Evolutionary conservation across 2,888 invertebrate species (phyloP), one percentile per base, ranked within the genome.

Genomic region (Tridacna gigas): DNA sequence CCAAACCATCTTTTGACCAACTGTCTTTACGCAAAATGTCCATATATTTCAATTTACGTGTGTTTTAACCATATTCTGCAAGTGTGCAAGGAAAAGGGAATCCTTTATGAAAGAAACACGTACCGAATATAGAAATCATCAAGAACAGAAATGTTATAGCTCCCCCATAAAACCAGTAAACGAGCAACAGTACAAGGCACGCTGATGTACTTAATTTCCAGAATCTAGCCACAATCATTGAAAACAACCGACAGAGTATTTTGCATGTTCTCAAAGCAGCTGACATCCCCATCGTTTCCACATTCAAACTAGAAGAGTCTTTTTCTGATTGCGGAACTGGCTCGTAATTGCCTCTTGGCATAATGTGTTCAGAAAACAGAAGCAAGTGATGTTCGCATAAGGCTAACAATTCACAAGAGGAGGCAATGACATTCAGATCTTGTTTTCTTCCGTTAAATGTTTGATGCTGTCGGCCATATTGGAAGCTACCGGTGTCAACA

Each of bases 141-240:
- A 98, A 96, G 78, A 97, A 96, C 60, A 96, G 94, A 88, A 97
- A 96, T 25, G 97, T 97, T 89, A 97, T 95, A 81, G 97, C 93
- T 91, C 97, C 97, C 78, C 98, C 98, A 95, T 97, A 97, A 90
- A 97, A 96, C 96, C 97, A 98, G 95, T 97, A 98, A 69, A 97
- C 95, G 88, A 98, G 94, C 91, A 97, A 96, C 94, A 97, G 97
- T 77, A 97, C 96, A 88, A 97, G 95, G 18, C 90, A 83, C 80
- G 97, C 97, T 81, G 97, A 96, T 60, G 97, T 96, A 71, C 97
- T 97, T 84, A 97, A 96, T 78, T 97, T 96, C 97, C 97, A 98
- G 92, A 97, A 96, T 95, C 96, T 96, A 93, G 96, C 96, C 88
- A 94, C 82, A n/a, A 94, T 90, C 75, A 87, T 18, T 18, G 67